Percentiles rank a stretch among this genome's conserved stretches.
Evolutionary conservation across 1,140 invertebrate genomes (phyloP).

Genomic region (Cydia pomonella): DNA sequence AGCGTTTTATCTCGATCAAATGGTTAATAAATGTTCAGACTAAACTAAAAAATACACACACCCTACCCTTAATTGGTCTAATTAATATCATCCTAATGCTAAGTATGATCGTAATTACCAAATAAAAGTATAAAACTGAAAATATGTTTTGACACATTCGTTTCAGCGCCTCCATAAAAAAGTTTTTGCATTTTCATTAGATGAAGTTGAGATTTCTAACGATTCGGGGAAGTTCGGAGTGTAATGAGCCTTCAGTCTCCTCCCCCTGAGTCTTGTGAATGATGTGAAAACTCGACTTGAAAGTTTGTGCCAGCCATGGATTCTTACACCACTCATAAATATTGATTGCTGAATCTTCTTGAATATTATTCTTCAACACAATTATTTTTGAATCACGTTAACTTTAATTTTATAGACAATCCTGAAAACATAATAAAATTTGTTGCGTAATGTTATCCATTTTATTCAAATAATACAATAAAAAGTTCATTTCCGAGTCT

Average conservation of each 20-base stretch:
- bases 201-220: slow-evolving; percentile 55
- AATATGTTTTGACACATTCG: slow-evolving; percentile 23
- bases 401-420: too few species aligned
- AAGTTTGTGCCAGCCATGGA: slow-evolving; percentile 31
- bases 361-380: slow-evolving; percentile 11
- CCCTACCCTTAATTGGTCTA: too few species aligned
- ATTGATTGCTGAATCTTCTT: slow-evolving; percentile 35
- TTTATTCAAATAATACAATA: too few species aligned
- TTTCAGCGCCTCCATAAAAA: slow-evolving; percentile 36
- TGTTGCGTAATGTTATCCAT: too few species aligned
- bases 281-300: slow-evolving; percentile 44
- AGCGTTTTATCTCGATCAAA: too few species aligned
- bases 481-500: too few species aligned
- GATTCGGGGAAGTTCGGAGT: slow-evolving; percentile 52
- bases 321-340: slow-evolving; percentile 40
- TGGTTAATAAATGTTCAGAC: too few species aligned
- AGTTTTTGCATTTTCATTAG: slow-evolving; percentile 54
- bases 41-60: too few species aligned
- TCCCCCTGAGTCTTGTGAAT: slow-evolving; percentile 32
- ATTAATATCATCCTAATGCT: too few species aligned
- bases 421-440: neutral
- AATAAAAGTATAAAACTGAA: slow-evolving; percentile 22
- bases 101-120: neutral
- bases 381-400: slow-evolving; percentile 14
- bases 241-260: slow-evolving; percentile 47